Base-by-base conservation (phyloP, 2,888 invertebrate genomes). In the Drosophila longiperda region DNA sequence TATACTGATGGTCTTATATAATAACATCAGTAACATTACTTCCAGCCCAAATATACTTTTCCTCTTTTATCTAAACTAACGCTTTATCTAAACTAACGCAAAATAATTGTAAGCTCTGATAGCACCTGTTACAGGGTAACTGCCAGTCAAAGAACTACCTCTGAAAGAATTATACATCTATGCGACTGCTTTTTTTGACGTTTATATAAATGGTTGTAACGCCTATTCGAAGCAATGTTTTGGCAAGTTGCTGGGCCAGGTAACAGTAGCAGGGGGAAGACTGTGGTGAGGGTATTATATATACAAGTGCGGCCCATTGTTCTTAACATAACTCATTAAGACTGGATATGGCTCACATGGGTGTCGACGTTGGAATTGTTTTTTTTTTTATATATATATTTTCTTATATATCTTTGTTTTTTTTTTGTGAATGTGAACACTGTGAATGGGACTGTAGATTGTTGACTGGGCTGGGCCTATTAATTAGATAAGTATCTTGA, bases 401-500 rank as follows among this genome's bases (percentile, higher is more conserved):
- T 75, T n/a, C n/a, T 1, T 67, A 33, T 75, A 11, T 20, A 23
- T 26, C 40, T 50, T 8, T 33, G 8, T 9, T 53, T 32, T 12
- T 40, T 34, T 36, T 48, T 48, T 55, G 63, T 64, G 54, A 59
- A 57, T 62, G 63, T 61, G 57, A 57, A 60, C 53, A 60, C 53
- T 69, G 61, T 65, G 66, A 59, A 63, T 58, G 74, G 42, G 50
- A 38, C 53, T 54, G 69, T 11, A 9, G 34, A 26, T n/a, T 61
- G 55, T 12, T 11, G 49, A 42, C 65, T 48, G 66, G 29, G 50
- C 75, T 76, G 82, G 78, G 79, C 87, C 92, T 92, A 92, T 92
- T 92, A 92, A 92, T 89, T 91, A 91, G 92, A 93, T 92, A 92
- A 92, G 83, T 91, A 92, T 92, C 92, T 93, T 92, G 93, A 93